A percentile compares a stretch with the other conserved stretches of the same genome.
Conservation (phyloP, 1,140 invertebrate species). For the Plutomurus gul region DNA sequence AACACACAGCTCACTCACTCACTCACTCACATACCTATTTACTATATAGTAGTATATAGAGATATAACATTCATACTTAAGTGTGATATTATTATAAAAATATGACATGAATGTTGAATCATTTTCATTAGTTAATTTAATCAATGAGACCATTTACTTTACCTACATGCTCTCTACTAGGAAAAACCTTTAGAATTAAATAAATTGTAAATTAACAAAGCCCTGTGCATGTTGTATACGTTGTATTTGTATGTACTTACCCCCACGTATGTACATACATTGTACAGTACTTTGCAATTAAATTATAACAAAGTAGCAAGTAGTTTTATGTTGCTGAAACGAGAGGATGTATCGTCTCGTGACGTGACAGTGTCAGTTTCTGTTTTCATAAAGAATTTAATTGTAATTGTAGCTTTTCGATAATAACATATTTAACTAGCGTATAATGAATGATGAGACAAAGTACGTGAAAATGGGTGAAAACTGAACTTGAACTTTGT, state of each 20-base stretch:
- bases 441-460: conserved; percentile 19
- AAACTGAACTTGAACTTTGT: conserved; percentile 23
- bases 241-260: conserved; percentile 23
- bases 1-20: background rate
- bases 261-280: conserved; percentile 1
- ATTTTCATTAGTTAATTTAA: conserved; percentile 23
- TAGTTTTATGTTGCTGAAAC: background rate
- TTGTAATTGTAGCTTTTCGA: conserved; percentile 18
- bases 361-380: conserved; percentile 15
- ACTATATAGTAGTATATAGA: too few relatives aligned
- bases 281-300: background rate
- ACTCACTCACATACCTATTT: background rate
- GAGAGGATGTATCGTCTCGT: conserved; percentile 18
- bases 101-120: conserved; percentile 24
- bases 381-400: conserved; percentile 28
- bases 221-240: conserved; percentile 15
- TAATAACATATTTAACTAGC: conserved; percentile 30
- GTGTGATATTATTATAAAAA: conserved; percentile 21
- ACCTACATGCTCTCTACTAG: conserved; percentile 4
- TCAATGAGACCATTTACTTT: conserved; percentile 25
- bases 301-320: background rate
- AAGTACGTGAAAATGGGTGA: conserved; percentile 17
- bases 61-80: conserved; percentile 22
- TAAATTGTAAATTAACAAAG: conserved; percentile 2
- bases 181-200: background rate